These are phyloP conservation scores for Drosophila malerkotliana DNA, from an alignment of 1,140 invertebrate genomes.

Conservation along the genomic window DNA sequence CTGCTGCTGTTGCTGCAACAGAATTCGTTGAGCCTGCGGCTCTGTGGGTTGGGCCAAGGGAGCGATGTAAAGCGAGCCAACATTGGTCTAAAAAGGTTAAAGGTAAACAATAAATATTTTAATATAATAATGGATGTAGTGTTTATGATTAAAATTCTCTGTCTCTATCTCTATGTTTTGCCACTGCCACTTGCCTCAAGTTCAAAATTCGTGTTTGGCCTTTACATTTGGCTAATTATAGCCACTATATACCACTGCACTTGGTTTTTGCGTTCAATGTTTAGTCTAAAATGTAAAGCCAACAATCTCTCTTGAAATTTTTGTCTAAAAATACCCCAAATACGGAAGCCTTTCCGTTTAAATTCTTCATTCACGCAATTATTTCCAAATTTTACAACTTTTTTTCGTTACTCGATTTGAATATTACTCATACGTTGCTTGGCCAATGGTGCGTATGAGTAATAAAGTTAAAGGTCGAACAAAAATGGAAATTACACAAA, in stretches of 20 bases:
- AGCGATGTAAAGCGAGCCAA: conserved; percentile 81
- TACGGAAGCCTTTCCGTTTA: conserved; percentile 46
- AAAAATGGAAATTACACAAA: conserved; percentile 20
- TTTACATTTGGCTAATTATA: conserved; percentile 62
- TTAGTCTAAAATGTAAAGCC: conserved; percentile 28
- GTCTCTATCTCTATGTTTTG: not conserved
- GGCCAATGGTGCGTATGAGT: conserved; percentile 30
- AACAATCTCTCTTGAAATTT: conserved; percentile 26
- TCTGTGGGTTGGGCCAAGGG: conserved; percentile 73
- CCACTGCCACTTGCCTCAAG: conserved; percentile 49
- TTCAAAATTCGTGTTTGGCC: conserved; percentile 81
- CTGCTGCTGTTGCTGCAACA: conserved; percentile 71
- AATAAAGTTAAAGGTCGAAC: conserved; percentile 29
- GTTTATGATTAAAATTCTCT: not conserved
- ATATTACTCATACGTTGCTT: conserved; percentile 47
- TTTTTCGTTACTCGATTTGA: not conserved
- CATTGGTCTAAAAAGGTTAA: conserved; percentile 59
- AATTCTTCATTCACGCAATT: not conserved
- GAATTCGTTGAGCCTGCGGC: conserved; percentile 72
- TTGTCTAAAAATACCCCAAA: conserved; percentile 55
- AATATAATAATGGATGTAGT: conserved; percentile 2
- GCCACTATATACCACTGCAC: conserved; percentile 27
- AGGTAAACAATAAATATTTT: not conserved
- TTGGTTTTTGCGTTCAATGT: conserved; percentile 67
- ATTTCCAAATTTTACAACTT: conserved; percentile 4